Evolutionary conservation across 2,113 vertebrate species (phyloP).

Genomic region (Pycnonotus jocosus): DNA sequence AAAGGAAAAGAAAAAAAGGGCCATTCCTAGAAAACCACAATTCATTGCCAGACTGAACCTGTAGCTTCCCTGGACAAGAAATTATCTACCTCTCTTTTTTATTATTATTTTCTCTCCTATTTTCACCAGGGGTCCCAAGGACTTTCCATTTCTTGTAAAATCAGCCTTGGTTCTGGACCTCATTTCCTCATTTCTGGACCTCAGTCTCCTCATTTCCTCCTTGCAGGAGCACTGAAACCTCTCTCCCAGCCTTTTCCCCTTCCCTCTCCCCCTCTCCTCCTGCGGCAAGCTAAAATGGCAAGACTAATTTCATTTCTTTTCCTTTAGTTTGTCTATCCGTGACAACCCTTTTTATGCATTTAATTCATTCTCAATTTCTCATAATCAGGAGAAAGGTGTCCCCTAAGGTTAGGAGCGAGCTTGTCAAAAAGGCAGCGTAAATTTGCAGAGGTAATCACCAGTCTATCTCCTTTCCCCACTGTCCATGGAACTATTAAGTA

Average conservation of each 20-base stretch:
- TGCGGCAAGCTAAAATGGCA: slow-evolving; percentile 79
- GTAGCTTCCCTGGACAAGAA: not conserved
- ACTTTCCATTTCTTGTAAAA: not conserved
- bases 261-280: slow-evolving; percentile 56
- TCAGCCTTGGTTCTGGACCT: not conserved
- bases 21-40: not conserved
- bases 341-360: slow-evolving; percentile 96
- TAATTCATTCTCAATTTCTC: slow-evolving; percentile 99
- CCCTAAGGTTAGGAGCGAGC: slow-evolving; percentile 89
- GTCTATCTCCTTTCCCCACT: slow-evolving; percentile 81
- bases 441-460: slow-evolving; percentile 95
- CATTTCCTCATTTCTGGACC: too few relatives aligned
- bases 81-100: rapidly evolving
- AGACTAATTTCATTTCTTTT: slow-evolving; percentile 91
- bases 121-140: not conserved
- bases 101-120: too few relatives aligned
- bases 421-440: slow-evolving; percentile 83
- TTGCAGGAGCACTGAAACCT: not conserved
- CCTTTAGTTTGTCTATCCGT: slow-evolving; percentile 84
- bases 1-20: too few relatives aligned
- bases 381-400: slow-evolving; percentile 94
- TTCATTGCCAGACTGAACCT: not conserved
- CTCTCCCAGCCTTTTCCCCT: slow-evolving; percentile 26
- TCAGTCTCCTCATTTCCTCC: not conserved
- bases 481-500: slow-evolving; percentile 86